phyloP scores from a whole-genome alignment of 2,888 invertebrate species.

The Clostera curtula region DNA sequence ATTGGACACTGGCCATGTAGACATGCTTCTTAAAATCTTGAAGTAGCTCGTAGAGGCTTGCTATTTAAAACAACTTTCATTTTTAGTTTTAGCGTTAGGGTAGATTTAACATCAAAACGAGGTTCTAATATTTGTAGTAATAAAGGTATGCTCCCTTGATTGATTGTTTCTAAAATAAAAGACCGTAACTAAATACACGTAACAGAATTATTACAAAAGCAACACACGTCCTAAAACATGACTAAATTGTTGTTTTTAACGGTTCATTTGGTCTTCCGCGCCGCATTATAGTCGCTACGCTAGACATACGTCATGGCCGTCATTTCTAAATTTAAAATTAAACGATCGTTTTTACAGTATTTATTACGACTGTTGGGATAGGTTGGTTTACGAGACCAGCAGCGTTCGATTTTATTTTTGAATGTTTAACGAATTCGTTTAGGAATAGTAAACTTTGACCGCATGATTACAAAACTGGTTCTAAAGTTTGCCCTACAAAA shows the following conservation, averaged over 20 bases:
- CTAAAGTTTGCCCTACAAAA: too few relatives aligned
- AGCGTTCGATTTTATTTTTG: constrained; percentile 7
- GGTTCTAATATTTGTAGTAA: too few relatives aligned
- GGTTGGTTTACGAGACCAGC: constrained; percentile 21
- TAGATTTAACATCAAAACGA: too few relatives aligned
- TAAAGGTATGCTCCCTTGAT: too few relatives aligned
- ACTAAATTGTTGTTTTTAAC: constrained; percentile 58
- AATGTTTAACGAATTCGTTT: constrained; percentile 7
- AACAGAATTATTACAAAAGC: constrained; percentile 41
- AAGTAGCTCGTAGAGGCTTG: too few relatives aligned
- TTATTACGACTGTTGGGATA: constrained; percentile 38
- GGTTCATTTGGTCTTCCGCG: constrained; percentile 59
- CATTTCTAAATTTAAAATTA: constrained; percentile 68
- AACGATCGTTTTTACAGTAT: constrained; percentile 47
- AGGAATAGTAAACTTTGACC: constrained; percentile 8
- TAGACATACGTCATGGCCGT: constrained; percentile 51
- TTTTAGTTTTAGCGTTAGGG: too few relatives aligned
- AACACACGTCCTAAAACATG: constrained; percentile 45
- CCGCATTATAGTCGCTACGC: too few relatives aligned
- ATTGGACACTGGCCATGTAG: too few relatives aligned
- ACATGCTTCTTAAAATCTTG: too few relatives aligned
- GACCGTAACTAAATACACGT: constrained; percentile 49
- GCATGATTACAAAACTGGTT: too few relatives aligned
- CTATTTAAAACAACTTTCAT: too few relatives aligned
- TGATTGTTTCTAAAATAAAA: constrained; percentile 56